phyloP scores from a whole-genome alignment of 2,113 vertebrate genomes.

The Cygnus buccinator region DNA sequence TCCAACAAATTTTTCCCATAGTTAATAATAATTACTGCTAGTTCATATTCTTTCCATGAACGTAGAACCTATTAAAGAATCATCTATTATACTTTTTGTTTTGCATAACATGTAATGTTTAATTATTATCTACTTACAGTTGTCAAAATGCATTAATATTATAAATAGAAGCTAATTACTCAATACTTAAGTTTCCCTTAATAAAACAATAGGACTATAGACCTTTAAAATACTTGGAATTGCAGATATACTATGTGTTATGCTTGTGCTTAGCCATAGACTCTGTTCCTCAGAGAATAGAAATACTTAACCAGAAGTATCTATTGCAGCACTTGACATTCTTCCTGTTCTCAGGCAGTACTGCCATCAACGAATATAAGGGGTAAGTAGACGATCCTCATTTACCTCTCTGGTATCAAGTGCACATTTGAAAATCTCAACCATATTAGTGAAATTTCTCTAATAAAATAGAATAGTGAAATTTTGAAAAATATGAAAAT shows the following conservation, averaged over 20 bases:
- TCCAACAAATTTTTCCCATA: conserved; percentile 83
- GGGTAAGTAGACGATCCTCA: background rate
- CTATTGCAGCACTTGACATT: conserved; percentile 5
- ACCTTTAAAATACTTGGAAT: background rate
- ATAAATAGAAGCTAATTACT: background rate
- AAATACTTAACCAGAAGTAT: conserved; percentile 3
- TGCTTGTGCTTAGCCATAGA: background rate
- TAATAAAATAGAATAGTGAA: background rate
- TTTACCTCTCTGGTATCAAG: background rate
- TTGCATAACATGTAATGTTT: background rate
- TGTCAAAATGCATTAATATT: background rate
- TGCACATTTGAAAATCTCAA: background rate
- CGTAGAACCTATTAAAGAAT: conserved; percentile 81
- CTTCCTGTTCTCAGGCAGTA: background rate
- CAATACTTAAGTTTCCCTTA: background rate
- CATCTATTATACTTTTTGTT: background rate
- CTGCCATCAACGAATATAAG: background rate
- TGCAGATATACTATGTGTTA: background rate
- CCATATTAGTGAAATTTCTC: background rate
- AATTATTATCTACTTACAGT: background rate
- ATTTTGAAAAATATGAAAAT: background rate
- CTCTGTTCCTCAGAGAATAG: background rate
- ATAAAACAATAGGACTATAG: background rate
- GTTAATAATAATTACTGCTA: conserved; percentile 83
- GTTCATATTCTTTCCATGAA: conserved; percentile 78